Conservation (phyloP, 2,888 invertebrate species). For the Dasypolia templi region DNA sequence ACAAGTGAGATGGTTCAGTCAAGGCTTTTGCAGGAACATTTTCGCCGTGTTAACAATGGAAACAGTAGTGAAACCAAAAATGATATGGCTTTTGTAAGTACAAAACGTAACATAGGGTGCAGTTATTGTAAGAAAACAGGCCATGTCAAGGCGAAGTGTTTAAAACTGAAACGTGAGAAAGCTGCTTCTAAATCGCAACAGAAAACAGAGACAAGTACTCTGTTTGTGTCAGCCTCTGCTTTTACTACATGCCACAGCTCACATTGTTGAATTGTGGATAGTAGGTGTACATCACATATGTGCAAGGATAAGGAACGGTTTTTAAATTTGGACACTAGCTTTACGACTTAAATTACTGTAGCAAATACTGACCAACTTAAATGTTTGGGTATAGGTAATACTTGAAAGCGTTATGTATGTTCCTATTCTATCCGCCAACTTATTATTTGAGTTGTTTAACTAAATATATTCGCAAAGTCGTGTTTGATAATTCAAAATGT, state of each 20-base stretch:
- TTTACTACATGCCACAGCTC: background rate
- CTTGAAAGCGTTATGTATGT: background rate
- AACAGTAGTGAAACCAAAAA: background rate
- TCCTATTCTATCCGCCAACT: background rate
- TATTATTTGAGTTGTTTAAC: conserved; percentile 5
- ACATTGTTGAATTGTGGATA: background rate
- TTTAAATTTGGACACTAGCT: background rate
- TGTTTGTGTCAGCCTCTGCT: background rate
- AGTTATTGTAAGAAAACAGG: conserved; percentile 1
- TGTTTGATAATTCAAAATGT: background rate
- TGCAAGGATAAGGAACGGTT: conserved; percentile 1
- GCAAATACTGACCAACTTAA: background rate
- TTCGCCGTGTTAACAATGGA: background rate
- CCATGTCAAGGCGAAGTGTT: background rate
- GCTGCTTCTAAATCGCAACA: conserved; percentile 2
- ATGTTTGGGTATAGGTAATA: background rate
- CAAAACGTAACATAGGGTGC: background rate
- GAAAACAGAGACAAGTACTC: background rate
- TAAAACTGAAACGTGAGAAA: conserved; percentile 2
- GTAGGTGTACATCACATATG: conserved; percentile 1
- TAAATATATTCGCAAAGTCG: conserved; percentile 1
- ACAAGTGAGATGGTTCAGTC: conserved; percentile 9
- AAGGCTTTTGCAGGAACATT: conserved; percentile 4
- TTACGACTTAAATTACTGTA: background rate
- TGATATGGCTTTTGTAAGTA: conserved; percentile 9